phyloP scores from a whole-genome alignment of 2,888 invertebrate species.

The Drosophila ochracea region DNA sequence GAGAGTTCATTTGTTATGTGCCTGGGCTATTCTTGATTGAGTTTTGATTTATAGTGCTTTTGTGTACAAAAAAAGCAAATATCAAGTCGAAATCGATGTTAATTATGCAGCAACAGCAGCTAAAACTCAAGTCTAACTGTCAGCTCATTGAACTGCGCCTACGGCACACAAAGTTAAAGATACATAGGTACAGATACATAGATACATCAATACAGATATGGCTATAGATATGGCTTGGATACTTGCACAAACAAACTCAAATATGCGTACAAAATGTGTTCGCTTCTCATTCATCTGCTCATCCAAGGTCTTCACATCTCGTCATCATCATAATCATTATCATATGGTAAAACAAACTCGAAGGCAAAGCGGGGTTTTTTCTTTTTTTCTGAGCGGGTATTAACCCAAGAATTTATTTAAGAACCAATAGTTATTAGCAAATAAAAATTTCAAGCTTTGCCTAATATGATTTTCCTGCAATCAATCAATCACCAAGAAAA shows the following conservation, averaged over 20 bases:
- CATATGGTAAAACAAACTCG: conserved; percentile 28
- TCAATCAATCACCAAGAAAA: neutral
- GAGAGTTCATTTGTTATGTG: conserved; percentile 59
- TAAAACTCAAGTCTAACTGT: conserved; percentile 50
- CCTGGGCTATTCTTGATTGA: conserved; percentile 40
- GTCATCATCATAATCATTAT: conserved; percentile 30
- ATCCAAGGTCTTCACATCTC: conserved; percentile 35
- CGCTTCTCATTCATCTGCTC: conserved; percentile 18
- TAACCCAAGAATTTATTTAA: conserved; percentile 12
- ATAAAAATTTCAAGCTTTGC: neutral
- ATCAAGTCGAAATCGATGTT: conserved; percentile 61
- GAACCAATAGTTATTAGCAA: neutral
- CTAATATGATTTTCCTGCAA: neutral
- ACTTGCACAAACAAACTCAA: conserved; percentile 14
- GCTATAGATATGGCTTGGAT: conserved; percentile 7
- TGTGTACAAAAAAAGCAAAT: conserved; percentile 28
- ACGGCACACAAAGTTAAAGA: conserved; percentile 30
- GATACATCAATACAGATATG: neutral
- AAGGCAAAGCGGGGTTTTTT: conserved; percentile 22
- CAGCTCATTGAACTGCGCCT: conserved; percentile 74
- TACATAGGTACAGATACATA: neutral
- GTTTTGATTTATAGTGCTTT: conserved; percentile 53
- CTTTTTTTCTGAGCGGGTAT: neutral
- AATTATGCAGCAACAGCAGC: conserved; percentile 67
- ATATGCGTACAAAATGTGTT: conserved; percentile 34